A percentile compares a stretch with the other conserved stretches of the same genome.
These are phyloP conservation scores for Spheniscus mendiculus DNA, from an alignment of 2,113 vertebrate species.

Conservation along the genomic window DNA sequence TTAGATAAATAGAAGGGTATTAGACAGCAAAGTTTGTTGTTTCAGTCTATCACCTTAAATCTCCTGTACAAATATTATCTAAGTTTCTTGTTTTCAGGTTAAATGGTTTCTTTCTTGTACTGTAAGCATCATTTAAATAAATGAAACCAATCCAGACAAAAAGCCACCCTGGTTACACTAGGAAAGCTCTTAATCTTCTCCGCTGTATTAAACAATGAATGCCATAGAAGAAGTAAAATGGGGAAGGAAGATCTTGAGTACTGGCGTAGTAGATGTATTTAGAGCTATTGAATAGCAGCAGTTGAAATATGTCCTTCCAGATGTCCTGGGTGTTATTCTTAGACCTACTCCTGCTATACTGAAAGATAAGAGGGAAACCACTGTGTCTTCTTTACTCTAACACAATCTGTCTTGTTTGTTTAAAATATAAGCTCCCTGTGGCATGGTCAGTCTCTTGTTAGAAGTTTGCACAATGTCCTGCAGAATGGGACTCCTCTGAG, in stretches of 20 bases:
- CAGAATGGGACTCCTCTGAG: neutral
- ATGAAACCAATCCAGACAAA: neutral
- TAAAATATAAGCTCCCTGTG: neutral
- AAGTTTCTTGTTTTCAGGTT: neutral
- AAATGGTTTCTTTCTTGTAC: neutral
- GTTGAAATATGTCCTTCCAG: neutral
- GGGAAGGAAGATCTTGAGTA: neutral
- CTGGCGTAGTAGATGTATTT: neutral
- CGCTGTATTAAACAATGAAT: neutral
- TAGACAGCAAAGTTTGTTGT: neutral
- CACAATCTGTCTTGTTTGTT: accelerated
- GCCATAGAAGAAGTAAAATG: neutral
- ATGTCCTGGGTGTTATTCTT: neutral
- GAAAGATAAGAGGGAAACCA: neutral
- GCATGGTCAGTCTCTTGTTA: neutral
- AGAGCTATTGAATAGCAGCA: neutral
- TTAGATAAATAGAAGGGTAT: neutral
- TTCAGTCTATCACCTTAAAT: neutral
- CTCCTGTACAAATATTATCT: neutral
- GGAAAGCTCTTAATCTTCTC: neutral
- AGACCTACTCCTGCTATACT: accelerated
- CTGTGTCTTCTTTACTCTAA: neutral
- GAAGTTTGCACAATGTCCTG: neutral
- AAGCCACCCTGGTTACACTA: neutral
- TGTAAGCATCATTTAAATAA: neutral